Base-by-base conservation (phyloP, 1,140 invertebrate genomes). In the Bombus turneri region DNA sequence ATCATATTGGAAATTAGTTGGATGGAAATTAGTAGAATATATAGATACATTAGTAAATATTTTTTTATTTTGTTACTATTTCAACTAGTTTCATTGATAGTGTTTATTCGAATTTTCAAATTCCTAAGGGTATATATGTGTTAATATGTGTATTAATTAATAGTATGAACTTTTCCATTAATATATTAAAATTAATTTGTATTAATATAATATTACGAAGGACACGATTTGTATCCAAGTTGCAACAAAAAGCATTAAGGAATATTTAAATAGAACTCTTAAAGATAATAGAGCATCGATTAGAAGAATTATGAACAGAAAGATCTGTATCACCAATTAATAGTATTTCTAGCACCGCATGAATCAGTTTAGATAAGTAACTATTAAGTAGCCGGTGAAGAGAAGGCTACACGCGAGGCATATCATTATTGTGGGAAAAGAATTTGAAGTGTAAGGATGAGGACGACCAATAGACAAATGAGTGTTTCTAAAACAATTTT, bases 401-500 rank as follows among this genome's bases (percentile, higher is more conserved):
- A 57, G 39, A 57, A 31, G 72, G 59, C 43, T 43, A 66, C 59
- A 41, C 71, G 71, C 25, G 68, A 83, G 43, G 57, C 6, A 57
- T 37, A 25, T 13, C n/a, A 18, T 81, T 69, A 15, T 72, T 57
- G 53, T 25, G 62, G 62, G 31, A 6, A 84, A 64, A 77, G 39
- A 77, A 66, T 83, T 47, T 66, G 53, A 64, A 64, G 8, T 73
- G 12, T 79, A n/a, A 37, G 43, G 39, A 77, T 43, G 71, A 76
- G 83, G 43, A 68, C 43, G 59, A 53, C 28, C 37, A 12, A 28
- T 18, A 53, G 69, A 43, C 64, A 85, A 77, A 76, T 62, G 72
- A 91, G 72, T 80, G 43, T 90, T 68, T 85, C 59, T 86, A 86
- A 76, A 88, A 90, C 72, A 53, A 85, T 83, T 84, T 66, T 88